phyloP scores from a whole-genome alignment of 2,113 vertebrate species.

The Ibidorhyncha struthersii region DNA sequence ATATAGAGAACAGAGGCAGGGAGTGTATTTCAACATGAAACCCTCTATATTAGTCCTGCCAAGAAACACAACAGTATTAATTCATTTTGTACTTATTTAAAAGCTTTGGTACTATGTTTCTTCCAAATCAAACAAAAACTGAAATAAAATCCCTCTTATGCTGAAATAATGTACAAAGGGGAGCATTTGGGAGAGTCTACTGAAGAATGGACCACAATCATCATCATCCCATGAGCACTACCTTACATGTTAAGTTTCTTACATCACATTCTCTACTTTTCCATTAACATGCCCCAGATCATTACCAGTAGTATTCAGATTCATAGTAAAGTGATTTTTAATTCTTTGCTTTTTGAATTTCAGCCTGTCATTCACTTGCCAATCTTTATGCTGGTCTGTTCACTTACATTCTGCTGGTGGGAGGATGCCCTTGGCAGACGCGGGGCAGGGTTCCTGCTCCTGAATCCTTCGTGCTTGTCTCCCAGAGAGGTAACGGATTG shows the following conservation, averaged over 20 bases:
- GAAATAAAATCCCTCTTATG: background rate
- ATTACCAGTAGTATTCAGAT: background rate
- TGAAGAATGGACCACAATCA: background rate
- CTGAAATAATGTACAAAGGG: constrained; percentile 15
- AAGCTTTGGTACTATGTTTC: background rate
- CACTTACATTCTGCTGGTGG: background rate
- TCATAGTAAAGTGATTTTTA: background rate
- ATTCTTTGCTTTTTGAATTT: background rate
- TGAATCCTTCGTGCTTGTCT: fast-evolving
- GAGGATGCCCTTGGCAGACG: background rate
- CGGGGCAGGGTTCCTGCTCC: background rate
- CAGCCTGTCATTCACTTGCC: background rate
- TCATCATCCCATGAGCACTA: background rate
- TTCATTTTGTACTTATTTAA: constrained; percentile 19
- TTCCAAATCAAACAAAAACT: constrained; percentile 28
- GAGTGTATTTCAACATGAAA: background rate
- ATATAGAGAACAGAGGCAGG: background rate
- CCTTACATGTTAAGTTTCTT: background rate
- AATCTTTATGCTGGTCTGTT: background rate
- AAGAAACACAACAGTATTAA: constrained; percentile 17
- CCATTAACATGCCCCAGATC: background rate
- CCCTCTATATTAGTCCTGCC: background rate
- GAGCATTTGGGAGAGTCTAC: background rate
- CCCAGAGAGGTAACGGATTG: background rate
- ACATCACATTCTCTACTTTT: background rate